These are phyloP conservation scores for Drosophila suboccidentalis DNA, from an alignment of 2,888 invertebrate genomes.

Conservation along the genomic window DNA sequence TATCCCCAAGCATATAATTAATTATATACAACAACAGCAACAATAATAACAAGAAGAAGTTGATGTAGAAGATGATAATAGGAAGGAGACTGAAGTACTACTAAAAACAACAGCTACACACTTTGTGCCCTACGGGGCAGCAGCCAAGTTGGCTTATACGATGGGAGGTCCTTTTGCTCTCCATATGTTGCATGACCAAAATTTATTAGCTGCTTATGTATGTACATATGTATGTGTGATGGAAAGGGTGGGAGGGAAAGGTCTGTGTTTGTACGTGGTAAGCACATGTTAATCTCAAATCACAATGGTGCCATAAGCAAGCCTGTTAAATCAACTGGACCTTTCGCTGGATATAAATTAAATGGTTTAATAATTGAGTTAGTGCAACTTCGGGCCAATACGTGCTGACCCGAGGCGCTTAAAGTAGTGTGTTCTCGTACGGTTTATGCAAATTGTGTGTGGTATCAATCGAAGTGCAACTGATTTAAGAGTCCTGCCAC, in stretches of 20 bases:
- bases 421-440: slow-evolving; percentile 42
- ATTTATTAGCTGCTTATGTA: slow-evolving; percentile 68
- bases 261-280: slow-evolving; percentile 21
- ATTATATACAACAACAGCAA: slow-evolving; percentile 55
- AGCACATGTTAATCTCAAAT: slow-evolving; percentile 62
- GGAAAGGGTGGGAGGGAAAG: not conserved
- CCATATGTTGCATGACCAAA: slow-evolving; percentile 59
- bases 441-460: slow-evolving; percentile 42
- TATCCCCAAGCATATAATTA: slow-evolving; percentile 47
- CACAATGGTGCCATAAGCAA: slow-evolving; percentile 49
- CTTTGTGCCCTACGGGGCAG: slow-evolving; percentile 44
- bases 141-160: slow-evolving; percentile 17
- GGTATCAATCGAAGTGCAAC: slow-evolving; percentile 61
- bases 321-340: slow-evolving; percentile 31
- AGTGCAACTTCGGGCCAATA: slow-evolving; percentile 43
- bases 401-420: slow-evolving; percentile 50
- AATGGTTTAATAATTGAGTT: slow-evolving; percentile 77
- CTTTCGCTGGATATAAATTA: slow-evolving; percentile 47
- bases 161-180: slow-evolving; percentile 35
- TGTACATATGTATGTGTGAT: slow-evolving; percentile 2
- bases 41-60: slow-evolving; percentile 5
- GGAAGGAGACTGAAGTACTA: slow-evolving; percentile 8
- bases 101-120: slow-evolving; percentile 39
- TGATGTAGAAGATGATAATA: not conserved
- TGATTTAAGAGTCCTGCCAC: slow-evolving; percentile 66